Evolutionary conservation across 2,888 invertebrate species (phyloP).

Genomic region (Aelia acuminata): DNA sequence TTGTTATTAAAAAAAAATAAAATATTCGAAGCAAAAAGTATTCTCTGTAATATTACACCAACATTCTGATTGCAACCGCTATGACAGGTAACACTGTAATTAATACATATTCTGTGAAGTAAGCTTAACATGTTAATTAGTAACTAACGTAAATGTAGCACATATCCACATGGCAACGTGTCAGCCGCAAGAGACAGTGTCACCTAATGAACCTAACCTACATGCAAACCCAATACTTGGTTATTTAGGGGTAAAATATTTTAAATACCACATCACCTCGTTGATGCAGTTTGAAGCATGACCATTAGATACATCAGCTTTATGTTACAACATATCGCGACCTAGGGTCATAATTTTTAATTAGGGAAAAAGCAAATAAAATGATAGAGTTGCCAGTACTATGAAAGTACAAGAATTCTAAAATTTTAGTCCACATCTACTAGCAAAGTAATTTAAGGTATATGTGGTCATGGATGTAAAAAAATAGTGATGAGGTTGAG

Average conservation of each 20-base stretch:
- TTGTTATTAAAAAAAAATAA: too few relatives aligned
- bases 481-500: too few relatives aligned
- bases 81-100: not conserved
- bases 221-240: not conserved
- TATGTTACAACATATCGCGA: too few relatives aligned
- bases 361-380: too few relatives aligned
- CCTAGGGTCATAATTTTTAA: too few relatives aligned
- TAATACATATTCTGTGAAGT: not conserved
- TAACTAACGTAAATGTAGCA: not conserved
- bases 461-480: too few relatives aligned
- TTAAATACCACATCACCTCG: not conserved
- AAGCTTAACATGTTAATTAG: not conserved
- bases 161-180: not conserved
- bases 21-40: too few relatives aligned
- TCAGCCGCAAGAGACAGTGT: not conserved
- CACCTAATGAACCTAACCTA: not conserved
- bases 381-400: too few relatives aligned
- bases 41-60: not conserved
- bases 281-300: not conserved
- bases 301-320: too few relatives aligned
- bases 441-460: too few relatives aligned
- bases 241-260: not conserved
- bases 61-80: not conserved
- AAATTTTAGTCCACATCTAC: too few relatives aligned
- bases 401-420: too few relatives aligned